These are phyloP conservation scores for Mormyrops attenuatus DNA, from an alignment of 2,797 vertebrate species.

Conservation along the genomic window DNA sequence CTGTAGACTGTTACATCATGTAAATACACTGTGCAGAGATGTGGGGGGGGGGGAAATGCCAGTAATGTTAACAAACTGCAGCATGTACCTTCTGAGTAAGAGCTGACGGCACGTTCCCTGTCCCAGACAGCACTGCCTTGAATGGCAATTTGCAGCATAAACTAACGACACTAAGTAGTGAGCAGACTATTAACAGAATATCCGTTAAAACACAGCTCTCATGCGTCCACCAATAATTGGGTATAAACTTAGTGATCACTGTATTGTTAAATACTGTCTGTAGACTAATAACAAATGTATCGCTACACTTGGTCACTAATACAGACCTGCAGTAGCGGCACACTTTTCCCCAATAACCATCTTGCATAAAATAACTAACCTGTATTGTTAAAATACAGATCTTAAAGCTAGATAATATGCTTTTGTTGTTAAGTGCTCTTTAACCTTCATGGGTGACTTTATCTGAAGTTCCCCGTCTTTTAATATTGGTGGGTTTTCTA, in stretches of 20 bases:
- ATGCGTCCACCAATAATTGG: background rate
- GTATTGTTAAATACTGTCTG: background rate
- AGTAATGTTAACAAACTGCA: background rate
- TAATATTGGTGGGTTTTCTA: background rate
- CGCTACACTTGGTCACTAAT: background rate
- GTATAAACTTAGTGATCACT: background rate
- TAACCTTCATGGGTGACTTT: background rate
- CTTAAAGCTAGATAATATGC: background rate
- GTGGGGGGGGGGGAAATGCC: background rate
- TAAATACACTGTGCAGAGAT: background rate
- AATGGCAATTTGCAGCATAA: background rate
- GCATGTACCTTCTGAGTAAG: background rate
- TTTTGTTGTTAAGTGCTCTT: background rate
- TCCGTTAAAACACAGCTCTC: background rate
- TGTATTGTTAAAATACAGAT: background rate
- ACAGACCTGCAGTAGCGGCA: background rate
- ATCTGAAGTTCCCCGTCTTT: background rate
- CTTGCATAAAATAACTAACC: constrained; percentile 4
- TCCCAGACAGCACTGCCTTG: background rate
- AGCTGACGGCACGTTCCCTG: background rate
- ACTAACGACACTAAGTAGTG: background rate
- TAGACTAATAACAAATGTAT: background rate
- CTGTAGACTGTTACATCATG: background rate
- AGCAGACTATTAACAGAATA: background rate
- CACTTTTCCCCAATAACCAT: constrained; percentile 23